A percentile compares a stretch with the other conserved stretches of the same genome.
Evolutionary conservation across 2,113 vertebrate genomes (phyloP).

Genomic region (Philantomba maxwellii): DNA sequence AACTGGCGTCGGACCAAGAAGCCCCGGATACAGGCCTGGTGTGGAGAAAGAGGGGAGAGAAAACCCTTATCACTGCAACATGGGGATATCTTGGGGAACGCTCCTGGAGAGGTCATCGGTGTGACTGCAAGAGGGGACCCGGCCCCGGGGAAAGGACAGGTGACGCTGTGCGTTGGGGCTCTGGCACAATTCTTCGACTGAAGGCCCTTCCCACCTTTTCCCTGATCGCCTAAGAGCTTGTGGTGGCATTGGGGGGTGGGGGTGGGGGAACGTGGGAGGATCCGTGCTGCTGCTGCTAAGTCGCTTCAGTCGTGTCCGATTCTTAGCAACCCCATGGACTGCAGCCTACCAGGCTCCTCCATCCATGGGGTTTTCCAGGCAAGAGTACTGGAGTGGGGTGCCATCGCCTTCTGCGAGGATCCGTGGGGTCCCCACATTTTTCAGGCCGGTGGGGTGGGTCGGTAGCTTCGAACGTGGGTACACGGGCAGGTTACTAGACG

Average conservation of each 20-base stretch:
- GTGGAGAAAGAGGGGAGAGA: background rate
- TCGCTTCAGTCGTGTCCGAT: too few species aligned
- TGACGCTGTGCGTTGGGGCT: background rate
- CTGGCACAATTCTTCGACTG: background rate
- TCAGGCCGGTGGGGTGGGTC: too few species aligned
- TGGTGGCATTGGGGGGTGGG: background rate
- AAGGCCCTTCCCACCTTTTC: background rate
- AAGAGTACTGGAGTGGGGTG: too few species aligned
- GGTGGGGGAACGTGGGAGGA: background rate
- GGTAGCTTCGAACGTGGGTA: background rate
- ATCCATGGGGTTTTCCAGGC: too few species aligned
- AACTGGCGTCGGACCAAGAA: slow-evolving; percentile 82
- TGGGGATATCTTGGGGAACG: background rate
- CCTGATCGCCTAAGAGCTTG: background rate
- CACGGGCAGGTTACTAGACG: background rate
- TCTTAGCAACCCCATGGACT: too few species aligned
- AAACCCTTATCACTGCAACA: background rate
- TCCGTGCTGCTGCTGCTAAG: background rate
- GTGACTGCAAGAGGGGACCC: background rate
- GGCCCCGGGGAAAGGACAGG: background rate
- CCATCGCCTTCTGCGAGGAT: background rate
- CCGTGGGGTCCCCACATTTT: background rate
- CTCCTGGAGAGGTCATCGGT: background rate
- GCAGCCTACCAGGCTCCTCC: too few species aligned
- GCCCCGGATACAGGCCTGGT: slow-evolving; percentile 85